Base-by-base conservation (phyloP, 2,113 vertebrate genomes). In the Coregonus clupeaformis region DNA sequence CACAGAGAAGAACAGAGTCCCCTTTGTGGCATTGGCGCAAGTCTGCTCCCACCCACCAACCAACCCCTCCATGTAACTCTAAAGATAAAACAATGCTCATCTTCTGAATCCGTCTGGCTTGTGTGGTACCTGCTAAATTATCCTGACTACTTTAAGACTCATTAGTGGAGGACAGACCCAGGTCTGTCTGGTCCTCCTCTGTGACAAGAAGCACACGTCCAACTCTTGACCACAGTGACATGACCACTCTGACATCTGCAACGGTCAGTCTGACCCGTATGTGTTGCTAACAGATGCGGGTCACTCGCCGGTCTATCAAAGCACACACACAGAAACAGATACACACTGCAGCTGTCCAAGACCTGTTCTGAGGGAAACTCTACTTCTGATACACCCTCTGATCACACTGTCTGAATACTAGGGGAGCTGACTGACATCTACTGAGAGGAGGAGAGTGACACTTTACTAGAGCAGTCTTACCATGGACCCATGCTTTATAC, bases 181-280 rank as follows among this genome's bases (percentile, higher is more conserved):
- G 49, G 14, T 18, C 3, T 16, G n/a, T 22, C 57, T n/a, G 57
- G 63, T 30, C 24, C 42, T 27, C 76, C 86, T 85, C 85, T 78
- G 36, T 42, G 55, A 62, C 75, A 60, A 87, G 86, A 92, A 93
- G 91, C 91, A 93, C 91, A 92, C 88, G 80, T 86, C 77, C 80
- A 78, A 84, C 88, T 80, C 74, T 84, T 77, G 80, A 89, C 85
- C 80, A 85, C 85, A 81, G 78, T 73, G 75, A 77, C 78, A 65
- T 32, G 80, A 79, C 86, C 16, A 67, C 55, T 75, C 73, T 60
- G 82, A 84, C 77, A 87, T 60, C 82, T 13, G 74, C 36, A 85
- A 84, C 81, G 76, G 82, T 82, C 75, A 74, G 80, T 85, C 71
- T 72, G 9, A 80, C 81, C 85, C n/a, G 2, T 12, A 6, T 60